Conservation (phyloP, 2,888 invertebrate species). For the Cactoblastis cactorum region DNA sequence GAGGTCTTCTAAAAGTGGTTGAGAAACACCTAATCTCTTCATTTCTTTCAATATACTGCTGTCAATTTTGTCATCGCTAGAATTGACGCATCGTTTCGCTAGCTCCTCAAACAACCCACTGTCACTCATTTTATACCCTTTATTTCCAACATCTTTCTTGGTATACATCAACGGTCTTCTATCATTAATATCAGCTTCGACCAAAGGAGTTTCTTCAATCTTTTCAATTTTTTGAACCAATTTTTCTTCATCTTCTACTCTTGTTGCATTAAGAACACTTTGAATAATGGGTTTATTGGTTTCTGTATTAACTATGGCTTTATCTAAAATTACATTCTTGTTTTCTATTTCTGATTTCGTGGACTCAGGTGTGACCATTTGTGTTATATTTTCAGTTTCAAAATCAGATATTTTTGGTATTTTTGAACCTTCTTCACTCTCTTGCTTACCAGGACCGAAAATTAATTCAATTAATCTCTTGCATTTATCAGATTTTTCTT, state of each 20-base stretch:
- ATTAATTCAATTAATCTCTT: conserved; percentile 27
- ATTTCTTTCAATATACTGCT: conserved; percentile 37
- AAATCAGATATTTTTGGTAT: neutral
- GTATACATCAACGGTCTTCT: neutral
- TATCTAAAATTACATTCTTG: conserved; percentile 26
- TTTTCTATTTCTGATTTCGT: conserved; percentile 17
- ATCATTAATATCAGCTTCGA: conserved; percentile 29
- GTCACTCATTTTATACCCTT: neutral
- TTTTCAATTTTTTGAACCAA: conserved; percentile 46
- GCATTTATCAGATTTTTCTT: conserved; percentile 25
- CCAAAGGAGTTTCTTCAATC: conserved; percentile 42
- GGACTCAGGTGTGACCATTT: conserved; percentile 11
- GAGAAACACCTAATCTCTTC: conserved; percentile 29
- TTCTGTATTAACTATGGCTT: conserved; percentile 10
- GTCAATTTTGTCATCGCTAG: conserved; percentile 33
- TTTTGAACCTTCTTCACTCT: conserved; percentile 7
- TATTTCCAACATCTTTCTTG: neutral
- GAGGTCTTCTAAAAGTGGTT: conserved; percentile 21
- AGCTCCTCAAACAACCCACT: conserved; percentile 26
- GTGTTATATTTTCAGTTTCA: conserved; percentile 16
- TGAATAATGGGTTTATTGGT: neutral
- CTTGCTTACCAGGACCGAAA: conserved; percentile 24
- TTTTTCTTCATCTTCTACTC: conserved; percentile 35
- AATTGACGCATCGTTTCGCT: conserved; percentile 35
- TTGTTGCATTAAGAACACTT: conserved; percentile 25